These are phyloP conservation scores for Spongilla lacustris DNA, from an alignment of 37 sponge, comb jelly and placozoan genomes.

Conservation along the genomic window DNA sequence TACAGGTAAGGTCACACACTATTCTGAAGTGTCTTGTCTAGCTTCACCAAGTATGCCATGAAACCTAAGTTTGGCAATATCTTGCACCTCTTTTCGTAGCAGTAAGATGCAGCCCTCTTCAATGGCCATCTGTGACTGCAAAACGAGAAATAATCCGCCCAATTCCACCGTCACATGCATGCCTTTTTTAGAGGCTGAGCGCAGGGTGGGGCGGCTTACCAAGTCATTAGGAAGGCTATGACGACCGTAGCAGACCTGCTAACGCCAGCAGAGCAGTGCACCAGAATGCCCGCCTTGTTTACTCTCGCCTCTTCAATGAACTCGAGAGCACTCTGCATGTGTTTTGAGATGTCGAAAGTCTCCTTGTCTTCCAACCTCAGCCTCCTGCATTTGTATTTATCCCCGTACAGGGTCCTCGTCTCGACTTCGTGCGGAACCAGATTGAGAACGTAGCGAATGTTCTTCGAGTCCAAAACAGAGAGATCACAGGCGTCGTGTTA, in stretches of 20 bases:
- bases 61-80: constrained; percentile 66
- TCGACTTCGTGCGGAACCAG: constrained; percentile 32
- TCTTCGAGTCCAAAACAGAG: constrained; percentile 19
- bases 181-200: background rate
- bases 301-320: constrained; percentile 48
- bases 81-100: constrained; percentile 24
- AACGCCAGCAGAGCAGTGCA: constrained; percentile 72
- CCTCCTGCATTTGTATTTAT: constrained; percentile 22
- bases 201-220: no score
- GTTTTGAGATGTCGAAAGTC: constrained; percentile 35
- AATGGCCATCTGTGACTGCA: constrained; percentile 43
- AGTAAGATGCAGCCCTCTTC: constrained; percentile 33
- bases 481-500: constrained; percentile 38
- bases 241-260: constrained; percentile 65
- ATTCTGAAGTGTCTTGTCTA: constrained; percentile 14
- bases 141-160: no score
- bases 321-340: constrained; percentile 33
- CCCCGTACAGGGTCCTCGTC: constrained; percentile 32
- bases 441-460: constrained; percentile 50
- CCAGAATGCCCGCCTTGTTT: constrained; percentile 27
- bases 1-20: no score
- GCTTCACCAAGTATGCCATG: constrained; percentile 40
- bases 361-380: constrained; percentile 40
- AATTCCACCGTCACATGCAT: no score
- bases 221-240: constrained; percentile 52